Base-by-base conservation (phyloP, 1,140 invertebrate genomes). In the Acromyrmex heyeri region DNA sequence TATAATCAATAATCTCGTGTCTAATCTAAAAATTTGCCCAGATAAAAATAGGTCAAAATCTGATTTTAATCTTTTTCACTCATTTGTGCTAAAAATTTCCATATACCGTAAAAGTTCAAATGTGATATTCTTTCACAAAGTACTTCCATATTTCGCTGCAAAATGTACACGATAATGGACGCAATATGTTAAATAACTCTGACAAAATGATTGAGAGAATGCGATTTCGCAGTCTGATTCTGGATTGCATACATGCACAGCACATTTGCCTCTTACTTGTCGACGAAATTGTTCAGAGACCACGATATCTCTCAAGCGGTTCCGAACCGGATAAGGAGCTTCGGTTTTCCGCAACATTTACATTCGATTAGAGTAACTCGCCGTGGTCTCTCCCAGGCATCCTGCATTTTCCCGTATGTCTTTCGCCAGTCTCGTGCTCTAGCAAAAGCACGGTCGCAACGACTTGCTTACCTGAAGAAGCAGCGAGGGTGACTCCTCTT, bases 331-430 rank as follows among this genome's bases (percentile, higher is more conserved):
- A 92, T 93, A 93, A 94, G 88, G 88, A 90, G 89, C 89, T 90
- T 90, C 86, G 90, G 89, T 89, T 93, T 93, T 92, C 91, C 92
- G 90, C 90, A 92, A 94, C 92, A 94, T 93, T 94, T 94, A 94
- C 93, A 94, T 93, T 93, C 91, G 91, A 92, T 92, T 93, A 91
- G 88, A 90, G 83, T 88, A 87, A 76, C 75, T 90, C 73, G 87
- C 53, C 77, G 67, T 44, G 59, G 21, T 34, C 14, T 69, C 65
- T 34, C 34, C 61, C 38, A 18, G 18, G 14, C 55, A 27, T 16
- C 62, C 21, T 12, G 44, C 69, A 89, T 89, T 57, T 81, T 88
- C 69, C 89, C 53, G 57, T 85, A 57, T 44, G 53, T 87, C 50
- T 53, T 61, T 38, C 76, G 30, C 53, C 55, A 53, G 61, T 16